Base-by-base conservation (phyloP, 2,888 invertebrate species). In the Dasysyrphus albostriatus region DNA sequence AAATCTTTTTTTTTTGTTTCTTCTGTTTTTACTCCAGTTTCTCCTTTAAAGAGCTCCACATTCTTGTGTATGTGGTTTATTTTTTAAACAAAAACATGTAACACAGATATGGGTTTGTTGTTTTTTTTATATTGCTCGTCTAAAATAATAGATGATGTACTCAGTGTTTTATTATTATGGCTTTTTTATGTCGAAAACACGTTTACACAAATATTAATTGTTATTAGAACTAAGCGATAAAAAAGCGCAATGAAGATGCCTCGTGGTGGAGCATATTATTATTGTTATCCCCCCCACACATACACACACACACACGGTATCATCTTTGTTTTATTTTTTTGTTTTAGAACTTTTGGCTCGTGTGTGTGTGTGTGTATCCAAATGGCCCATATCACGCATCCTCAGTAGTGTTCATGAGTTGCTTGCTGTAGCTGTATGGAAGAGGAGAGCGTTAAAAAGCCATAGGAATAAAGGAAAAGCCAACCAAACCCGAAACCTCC, bases 131-230 rank as follows among this genome's bases (percentile, higher is more conserved):
- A 54, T 16, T 5, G 12, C 39, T 69, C 51, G 24, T 69, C 69
- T 69, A 54, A 58, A 58, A 63, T 82, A 77, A 82, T 77, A 63
- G 72, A 73, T 59, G 51, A 58, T 69, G 44, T 63, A 63, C 44
- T 56, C 12, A 58, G 14, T 73, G n/a, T 83, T 34, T 77, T 76
- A 65, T 78, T 73, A 24, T 78, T 59, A 72, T 72, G 77, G 34
- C 10, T 74, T 69, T 47, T 78, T 83, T 75, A 75, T 78, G 73
- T 24, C n/a, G 39, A 63, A 75, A 83, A 75, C 75, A 79, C 75
- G 74, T 73, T 74, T 69, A 78, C 61, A 67, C 67, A 78, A 74
- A 74, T 75, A 75, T 83, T 79, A 83, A 83, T 83, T 75, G 79
- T 73, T 70, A 69, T 78, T 56, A 83, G 83, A 63, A 63, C 63